Conservation (phyloP, 2,797 vertebrate species). For the Botia almorhae region DNA sequence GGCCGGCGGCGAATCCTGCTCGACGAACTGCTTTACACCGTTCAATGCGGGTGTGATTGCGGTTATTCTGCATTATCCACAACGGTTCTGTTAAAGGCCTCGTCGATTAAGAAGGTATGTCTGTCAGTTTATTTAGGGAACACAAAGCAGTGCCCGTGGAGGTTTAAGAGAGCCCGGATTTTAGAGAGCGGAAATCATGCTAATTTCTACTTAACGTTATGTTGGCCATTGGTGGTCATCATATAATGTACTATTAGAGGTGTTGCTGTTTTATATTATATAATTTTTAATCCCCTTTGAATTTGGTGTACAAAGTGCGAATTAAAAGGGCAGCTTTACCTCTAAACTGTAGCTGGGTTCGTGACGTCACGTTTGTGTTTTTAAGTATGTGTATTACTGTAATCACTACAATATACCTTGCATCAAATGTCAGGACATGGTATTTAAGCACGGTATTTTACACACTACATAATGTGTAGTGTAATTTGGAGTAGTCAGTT, state of each 20-base stretch:
- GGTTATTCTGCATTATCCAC: constrained; percentile 14
- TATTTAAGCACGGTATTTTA: no score
- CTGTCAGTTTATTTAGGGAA: neutral
- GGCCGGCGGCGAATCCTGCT: constrained; percentile 58
- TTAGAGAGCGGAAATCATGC: constrained; percentile 27
- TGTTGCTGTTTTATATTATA: neutral
- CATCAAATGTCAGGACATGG: neutral
- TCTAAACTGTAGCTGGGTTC: neutral
- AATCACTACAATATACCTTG: neutral
- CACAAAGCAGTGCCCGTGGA: neutral
- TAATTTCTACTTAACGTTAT: neutral
- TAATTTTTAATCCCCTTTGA: neutral
- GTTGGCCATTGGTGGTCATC: neutral
- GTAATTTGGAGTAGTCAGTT: neutral
- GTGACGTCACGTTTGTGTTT: neutral
- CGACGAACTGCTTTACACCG: constrained; percentile 40
- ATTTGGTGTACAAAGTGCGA: neutral
- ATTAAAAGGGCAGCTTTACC: neutral
- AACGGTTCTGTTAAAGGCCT: neutral
- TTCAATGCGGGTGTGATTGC: constrained; percentile 62
- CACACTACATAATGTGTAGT: neutral
- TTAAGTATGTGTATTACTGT: neutral
- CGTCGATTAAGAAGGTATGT: constrained; percentile 32
- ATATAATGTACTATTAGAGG: neutral
- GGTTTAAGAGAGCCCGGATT: neutral